phyloP scores from a whole-genome alignment of 2,888 invertebrate genomes.

The Heliconius ethilla region DNA sequence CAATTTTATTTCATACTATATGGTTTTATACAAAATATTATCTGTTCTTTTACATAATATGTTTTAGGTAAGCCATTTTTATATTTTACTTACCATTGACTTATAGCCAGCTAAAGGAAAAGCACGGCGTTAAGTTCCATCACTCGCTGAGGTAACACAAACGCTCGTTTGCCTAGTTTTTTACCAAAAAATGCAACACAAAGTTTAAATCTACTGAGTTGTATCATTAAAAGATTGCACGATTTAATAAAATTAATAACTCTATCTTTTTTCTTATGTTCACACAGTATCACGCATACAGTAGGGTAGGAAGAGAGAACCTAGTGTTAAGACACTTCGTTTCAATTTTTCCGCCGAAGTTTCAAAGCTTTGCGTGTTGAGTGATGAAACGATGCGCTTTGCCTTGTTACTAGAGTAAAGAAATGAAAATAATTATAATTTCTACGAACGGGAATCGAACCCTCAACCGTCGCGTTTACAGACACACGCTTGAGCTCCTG shows the following conservation, averaged over 20 bases:
- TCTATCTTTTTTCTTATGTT: no score
- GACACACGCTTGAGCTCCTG: no score
- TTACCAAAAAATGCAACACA: no score
- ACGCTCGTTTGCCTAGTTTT: no score
- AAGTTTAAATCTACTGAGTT: no score
- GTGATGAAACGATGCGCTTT: background rate
- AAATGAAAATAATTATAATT: constrained; percentile 4
- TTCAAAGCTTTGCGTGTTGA: no score
- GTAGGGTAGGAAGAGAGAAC: background rate
- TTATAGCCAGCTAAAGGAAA: no score
- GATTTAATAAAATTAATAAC: no score
- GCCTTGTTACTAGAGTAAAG: background rate
- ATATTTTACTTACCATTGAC: background rate
- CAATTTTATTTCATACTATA: constrained; percentile 42
- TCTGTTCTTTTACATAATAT: background rate
- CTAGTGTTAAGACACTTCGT: background rate
- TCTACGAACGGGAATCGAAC: background rate
- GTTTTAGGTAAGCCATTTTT: background rate
- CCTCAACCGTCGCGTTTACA: no score
- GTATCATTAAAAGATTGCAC: no score
- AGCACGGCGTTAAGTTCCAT: no score
- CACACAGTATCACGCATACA: background rate
- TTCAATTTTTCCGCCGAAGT: background rate
- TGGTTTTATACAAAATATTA: constrained; percentile 11
- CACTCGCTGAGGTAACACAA: no score